Conservation (phyloP, 1,140 invertebrate genomes). For the Hetaerina americana region DNA sequence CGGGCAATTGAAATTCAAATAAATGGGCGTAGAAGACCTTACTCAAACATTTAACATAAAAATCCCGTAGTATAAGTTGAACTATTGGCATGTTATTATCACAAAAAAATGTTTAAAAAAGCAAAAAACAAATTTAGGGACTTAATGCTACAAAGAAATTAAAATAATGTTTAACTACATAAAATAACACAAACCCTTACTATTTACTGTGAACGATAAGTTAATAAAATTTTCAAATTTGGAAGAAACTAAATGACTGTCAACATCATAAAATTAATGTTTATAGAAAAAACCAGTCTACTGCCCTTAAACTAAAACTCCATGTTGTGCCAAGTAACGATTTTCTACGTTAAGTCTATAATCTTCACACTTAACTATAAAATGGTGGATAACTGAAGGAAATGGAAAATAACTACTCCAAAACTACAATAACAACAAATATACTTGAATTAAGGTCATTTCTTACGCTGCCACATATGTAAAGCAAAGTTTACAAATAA, state of each 20-base stretch:
- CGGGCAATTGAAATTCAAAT: too few relatives aligned
- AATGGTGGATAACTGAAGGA: neutral
- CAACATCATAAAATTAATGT: neutral
- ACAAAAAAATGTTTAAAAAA: too few relatives aligned
- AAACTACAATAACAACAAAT: neutral
- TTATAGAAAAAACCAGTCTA: neutral
- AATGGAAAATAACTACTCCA: neutral
- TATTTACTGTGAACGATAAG: too few relatives aligned
- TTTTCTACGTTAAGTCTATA: neutral
- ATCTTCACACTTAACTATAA: neutral
- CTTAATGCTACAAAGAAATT: too few relatives aligned
- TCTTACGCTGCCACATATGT: neutral
- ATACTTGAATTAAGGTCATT: neutral
- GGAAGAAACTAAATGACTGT: neutral
- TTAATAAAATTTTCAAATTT: too few relatives aligned
- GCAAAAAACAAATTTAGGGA: too few relatives aligned
- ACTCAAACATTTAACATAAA: too few relatives aligned
- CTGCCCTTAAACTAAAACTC: neutral
- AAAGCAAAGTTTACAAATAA: conserved; percentile 1
- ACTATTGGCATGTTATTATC: too few relatives aligned
- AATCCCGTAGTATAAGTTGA: too few relatives aligned
- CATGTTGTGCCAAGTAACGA: neutral
- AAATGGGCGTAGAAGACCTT: too few relatives aligned
- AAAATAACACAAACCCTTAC: too few relatives aligned
- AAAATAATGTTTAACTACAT: too few relatives aligned